Conservation (phyloP, 1,140 invertebrate genomes). For the Cataglyphis hispanica region DNA sequence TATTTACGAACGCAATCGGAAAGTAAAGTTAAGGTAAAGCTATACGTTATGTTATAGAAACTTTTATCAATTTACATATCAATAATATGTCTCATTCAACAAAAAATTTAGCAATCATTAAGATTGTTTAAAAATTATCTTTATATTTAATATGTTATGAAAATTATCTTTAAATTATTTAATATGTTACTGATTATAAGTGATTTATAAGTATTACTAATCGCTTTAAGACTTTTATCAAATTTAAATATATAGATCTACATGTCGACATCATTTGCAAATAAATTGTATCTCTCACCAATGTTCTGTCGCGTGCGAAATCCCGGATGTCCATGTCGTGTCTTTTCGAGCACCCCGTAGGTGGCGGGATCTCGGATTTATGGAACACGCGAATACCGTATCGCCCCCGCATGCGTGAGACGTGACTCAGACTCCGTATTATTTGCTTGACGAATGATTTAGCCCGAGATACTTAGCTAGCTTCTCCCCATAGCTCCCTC, state of each 20-base stretch:
- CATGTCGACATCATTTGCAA: not conserved
- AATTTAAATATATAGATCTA: not conserved
- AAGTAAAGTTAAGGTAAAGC: not conserved
- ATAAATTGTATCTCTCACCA: not conserved
- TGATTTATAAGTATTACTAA: not conserved
- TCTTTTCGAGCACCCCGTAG: constrained; percentile 64
- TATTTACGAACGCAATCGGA: not conserved
- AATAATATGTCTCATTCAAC: not conserved
- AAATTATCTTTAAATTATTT: not conserved
- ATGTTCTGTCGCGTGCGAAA: not conserved
- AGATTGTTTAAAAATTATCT: not conserved
- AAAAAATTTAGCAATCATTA: not conserved
- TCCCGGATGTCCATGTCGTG: not conserved
- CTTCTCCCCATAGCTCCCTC: constrained; percentile 19
- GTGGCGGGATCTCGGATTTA: constrained; percentile 66
- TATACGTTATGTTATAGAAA: not conserved
- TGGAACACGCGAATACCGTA: constrained; percentile 74
- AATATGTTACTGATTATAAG: not conserved
- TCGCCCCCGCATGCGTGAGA: constrained; percentile 68
- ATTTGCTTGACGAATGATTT: constrained; percentile 83
- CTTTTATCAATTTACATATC: not conserved
- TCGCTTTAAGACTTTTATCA: not conserved
- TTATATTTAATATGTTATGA: not conserved
- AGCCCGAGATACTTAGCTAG: constrained; percentile 66
- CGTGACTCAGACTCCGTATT: constrained; percentile 79